Base-by-base conservation (phyloP, 2,888 invertebrate species). In the Heliconius sara region DNA sequence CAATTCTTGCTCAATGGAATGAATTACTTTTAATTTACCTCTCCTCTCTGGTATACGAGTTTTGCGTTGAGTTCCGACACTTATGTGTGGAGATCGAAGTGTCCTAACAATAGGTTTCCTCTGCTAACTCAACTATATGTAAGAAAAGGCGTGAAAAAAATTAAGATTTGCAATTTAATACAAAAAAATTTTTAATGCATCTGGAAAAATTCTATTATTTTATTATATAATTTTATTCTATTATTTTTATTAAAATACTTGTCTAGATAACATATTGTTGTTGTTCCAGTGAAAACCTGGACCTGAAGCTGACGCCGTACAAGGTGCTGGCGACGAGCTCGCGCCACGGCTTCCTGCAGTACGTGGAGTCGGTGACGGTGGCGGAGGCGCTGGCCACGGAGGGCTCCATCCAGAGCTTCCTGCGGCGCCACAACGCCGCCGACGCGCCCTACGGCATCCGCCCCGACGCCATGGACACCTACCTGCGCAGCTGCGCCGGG, bases 381-480 rank as follows among this genome's bases (percentile, higher is more conserved):
- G 99, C 99, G 0, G 99, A 99, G 89, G 99, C 99, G 9, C 90
- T 99, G 74, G 97, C 97, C 0, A 96, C 96, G 0, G 98, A 99
- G 90, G 98, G 98, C 80, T 97, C 97, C 83, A 99, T 99, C 86
- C 97, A 98, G 89, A 99, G 98, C 89, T 99, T 98, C 94, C 98
- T 99, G 89, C 96, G 98, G 65, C 98, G 98, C 86, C 96, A 98
- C 90, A 97, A 99, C 88, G 98, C 99, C 0, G 97, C 97, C 79
- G 98, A 98, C 85, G 97, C 95, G 77, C 98, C 98, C 0, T 98
- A 98, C 89, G 99, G 99, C 19, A 98, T 99, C 83, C 96, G 97
- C 30, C 96, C 98, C 0, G 99, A 99, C 87, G 98, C 99, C 19
- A 99, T 99, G 98, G 99, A 99, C 89, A 99, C 98, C 0, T 99